Percentiles rank a stretch among this genome's conserved stretches.
Evolutionary conservation across 1,140 invertebrate species (phyloP).

Genomic region (Potamilus streckersoni): DNA sequence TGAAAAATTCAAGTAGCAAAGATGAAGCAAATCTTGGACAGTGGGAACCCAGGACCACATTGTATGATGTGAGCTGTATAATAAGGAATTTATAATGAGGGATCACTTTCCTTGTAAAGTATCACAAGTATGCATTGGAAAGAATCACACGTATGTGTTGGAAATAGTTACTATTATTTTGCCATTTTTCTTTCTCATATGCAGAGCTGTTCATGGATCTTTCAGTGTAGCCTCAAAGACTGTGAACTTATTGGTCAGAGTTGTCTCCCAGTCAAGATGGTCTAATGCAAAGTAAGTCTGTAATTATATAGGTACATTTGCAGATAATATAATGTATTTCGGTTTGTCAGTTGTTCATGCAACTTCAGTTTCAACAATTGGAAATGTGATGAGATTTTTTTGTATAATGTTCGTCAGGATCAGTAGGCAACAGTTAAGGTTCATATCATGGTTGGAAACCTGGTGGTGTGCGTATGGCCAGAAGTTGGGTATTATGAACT

Average conservation of each 20-base stretch:
- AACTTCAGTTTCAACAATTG: not conserved
- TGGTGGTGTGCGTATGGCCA: too few species aligned
- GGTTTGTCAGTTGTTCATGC: not conserved
- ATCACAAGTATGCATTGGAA: not conserved
- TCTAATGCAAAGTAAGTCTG: conserved; percentile 54
- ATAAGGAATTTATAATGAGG: not conserved
- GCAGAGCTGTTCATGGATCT: conserved; percentile 51
- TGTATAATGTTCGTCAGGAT: not conserved
- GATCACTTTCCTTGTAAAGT: not conserved
- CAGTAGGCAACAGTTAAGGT: too few species aligned
- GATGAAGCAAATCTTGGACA: not conserved
- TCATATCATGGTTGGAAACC: not conserved
- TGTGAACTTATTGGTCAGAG: conserved; percentile 49
- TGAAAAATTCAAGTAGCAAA: not conserved
- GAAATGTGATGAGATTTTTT: not conserved
- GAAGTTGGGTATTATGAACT: too few species aligned
- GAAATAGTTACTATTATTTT: not conserved
- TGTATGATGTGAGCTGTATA: not conserved
- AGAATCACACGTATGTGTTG: not conserved
- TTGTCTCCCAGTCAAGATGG: conserved; percentile 61
- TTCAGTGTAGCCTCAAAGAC: conserved; percentile 57
- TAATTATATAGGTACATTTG: not conserved
- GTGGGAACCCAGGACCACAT: not conserved
- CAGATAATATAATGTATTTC: not conserved
- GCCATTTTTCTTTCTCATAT: conserved; percentile 8